These are phyloP conservation scores for Vannuccia rotundouncinata DNA, from an alignment of 2,888 invertebrate genomes.

Conservation along the genomic window DNA sequence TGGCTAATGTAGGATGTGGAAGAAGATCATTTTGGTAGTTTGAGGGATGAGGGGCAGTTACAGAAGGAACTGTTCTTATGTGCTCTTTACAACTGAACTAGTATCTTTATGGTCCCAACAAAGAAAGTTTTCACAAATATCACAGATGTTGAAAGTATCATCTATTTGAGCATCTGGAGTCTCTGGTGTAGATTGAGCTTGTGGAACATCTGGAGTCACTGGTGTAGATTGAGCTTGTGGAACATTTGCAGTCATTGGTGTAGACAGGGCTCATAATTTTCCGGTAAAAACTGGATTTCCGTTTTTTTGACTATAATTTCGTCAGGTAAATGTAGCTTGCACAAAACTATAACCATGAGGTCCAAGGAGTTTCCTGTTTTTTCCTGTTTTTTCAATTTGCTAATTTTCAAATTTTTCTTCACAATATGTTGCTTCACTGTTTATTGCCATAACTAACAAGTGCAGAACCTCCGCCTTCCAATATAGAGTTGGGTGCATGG, in stretches of 20 bases:
- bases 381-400: no score
- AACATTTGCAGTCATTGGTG: neutral
- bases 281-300: no score
- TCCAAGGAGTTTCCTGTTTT: no score
- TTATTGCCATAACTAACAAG: neutral
- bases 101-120: neutral
- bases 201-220: neutral
- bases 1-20: neutral
- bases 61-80: neutral
- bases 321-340: no score
- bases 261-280: no score
- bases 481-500: neutral
- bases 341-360: no score
- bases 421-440: no score
- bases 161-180: no score
- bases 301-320: no score
- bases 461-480: neutral
- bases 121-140: slow-evolving; percentile 11
- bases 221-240: neutral
- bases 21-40: neutral
- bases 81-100: slow-evolving; percentile 5
- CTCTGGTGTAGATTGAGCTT: neutral
- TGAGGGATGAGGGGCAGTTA: no score
- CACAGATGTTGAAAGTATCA: neutral
- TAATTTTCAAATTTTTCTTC: no score